phyloP scores from a whole-genome alignment of 2,113 vertebrate genomes.

The Bufo bufo region DNA sequence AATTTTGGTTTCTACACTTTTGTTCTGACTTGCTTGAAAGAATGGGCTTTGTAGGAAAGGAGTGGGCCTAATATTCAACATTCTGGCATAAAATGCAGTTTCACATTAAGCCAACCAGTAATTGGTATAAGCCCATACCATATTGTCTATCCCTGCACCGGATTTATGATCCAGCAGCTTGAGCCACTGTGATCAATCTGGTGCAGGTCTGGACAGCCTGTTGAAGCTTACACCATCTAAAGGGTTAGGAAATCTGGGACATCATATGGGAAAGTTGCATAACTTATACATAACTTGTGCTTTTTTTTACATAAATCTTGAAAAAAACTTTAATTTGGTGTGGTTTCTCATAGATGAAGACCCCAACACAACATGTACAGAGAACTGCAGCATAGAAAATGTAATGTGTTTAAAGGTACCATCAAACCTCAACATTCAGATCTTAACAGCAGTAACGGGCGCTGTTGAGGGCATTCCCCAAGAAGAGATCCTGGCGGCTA shows the following conservation, averaged over 20 bases:
- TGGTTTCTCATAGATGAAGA: slow-evolving; percentile 17
- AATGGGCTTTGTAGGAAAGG: no score
- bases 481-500: slow-evolving; percentile 75
- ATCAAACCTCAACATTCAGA: slow-evolving; percentile 76
- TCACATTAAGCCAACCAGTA: no score
- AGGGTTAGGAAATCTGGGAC: background rate
- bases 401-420: slow-evolving; percentile 70
- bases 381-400: slow-evolving; percentile 14
- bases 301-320: background rate
- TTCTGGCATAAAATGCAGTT: no score
- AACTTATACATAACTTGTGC: background rate
- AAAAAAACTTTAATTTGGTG: background rate
- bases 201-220: no score
- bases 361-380: slow-evolving; percentile 34
- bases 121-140: no score
- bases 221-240: no score
- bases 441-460: slow-evolving; percentile 73
- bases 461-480: slow-evolving; percentile 75
- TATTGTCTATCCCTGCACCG: no score
- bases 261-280: background rate
- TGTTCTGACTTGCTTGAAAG: no score
- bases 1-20: no score
- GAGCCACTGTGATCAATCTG: no score
- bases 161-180: no score
- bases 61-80: no score